Conservation (phyloP, 2,888 invertebrate species). For the Troides aeacus region DNA sequence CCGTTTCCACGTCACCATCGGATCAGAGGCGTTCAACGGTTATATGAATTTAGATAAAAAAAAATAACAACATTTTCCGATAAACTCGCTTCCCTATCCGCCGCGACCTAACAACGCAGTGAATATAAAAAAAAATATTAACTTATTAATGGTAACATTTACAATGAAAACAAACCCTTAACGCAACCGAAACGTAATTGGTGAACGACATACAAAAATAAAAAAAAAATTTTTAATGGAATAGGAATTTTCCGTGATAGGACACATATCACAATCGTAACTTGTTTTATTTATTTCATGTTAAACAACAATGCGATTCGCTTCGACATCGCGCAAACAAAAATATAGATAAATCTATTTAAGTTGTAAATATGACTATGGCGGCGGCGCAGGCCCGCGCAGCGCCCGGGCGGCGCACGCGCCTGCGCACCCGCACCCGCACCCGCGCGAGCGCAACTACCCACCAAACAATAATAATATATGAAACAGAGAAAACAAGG, state of each 20-base stretch:
- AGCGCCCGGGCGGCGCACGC: slow-evolving; percentile 34
- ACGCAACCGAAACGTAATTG: slow-evolving; percentile 58
- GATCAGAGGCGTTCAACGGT: slow-evolving; percentile 19
- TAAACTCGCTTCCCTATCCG: slow-evolving; percentile 31
- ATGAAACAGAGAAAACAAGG: slow-evolving; percentile 48
- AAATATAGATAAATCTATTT: slow-evolving; percentile 58
- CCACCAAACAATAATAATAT: slow-evolving; percentile 43
- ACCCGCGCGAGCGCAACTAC: slow-evolving; percentile 49
- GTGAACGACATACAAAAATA: slow-evolving; percentile 72
- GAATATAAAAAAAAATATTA: slow-evolving; percentile 62
- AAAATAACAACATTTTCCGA: slow-evolving; percentile 27
- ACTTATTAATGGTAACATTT: slow-evolving; percentile 78
- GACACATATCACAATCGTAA: slow-evolving; percentile 70
- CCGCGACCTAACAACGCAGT: slow-evolving; percentile 7
- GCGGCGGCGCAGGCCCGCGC: slow-evolving; percentile 44
- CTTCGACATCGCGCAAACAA: slow-evolving; percentile 33
- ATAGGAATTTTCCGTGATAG: slow-evolving; percentile 74
- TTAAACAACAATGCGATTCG: slow-evolving; percentile 50
- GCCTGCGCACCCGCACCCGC: slow-evolving; percentile 43
- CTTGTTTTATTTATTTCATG: slow-evolving; percentile 32
- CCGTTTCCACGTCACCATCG: slow-evolving; percentile 27
- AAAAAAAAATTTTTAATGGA: slow-evolving; percentile 59
- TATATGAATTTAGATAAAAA: neutral
- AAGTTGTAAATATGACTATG: slow-evolving; percentile 62
- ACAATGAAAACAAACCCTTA: slow-evolving; percentile 63